A percentile compares a stretch with the other conserved stretches of the same genome.
Conservation (phyloP, 2,888 invertebrate genomes). For the Pristionchus fissidentatus region DNA sequence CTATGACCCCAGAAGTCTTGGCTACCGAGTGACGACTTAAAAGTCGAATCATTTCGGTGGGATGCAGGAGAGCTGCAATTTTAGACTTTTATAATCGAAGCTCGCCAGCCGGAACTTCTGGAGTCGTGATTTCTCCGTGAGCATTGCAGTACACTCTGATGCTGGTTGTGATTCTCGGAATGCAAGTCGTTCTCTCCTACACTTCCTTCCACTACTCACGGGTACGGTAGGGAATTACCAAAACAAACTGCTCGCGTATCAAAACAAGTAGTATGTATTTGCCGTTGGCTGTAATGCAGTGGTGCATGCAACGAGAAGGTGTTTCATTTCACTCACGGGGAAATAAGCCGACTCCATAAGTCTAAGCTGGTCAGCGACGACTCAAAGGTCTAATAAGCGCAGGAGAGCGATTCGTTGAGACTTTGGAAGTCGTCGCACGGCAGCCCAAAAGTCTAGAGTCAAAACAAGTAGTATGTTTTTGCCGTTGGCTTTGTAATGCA, state of each 20-base stretch:
- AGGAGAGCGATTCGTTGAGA: not conserved
- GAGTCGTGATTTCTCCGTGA: no score
- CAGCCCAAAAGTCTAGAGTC: no score
- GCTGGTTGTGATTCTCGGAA: constrained; percentile 47
- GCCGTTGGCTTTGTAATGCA: not conserved
- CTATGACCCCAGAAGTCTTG: no score
- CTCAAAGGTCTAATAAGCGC: no score
- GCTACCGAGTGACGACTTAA: no score
- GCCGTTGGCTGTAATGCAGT: not conserved
- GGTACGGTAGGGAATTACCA: not conserved
- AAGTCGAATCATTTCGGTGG: no score
- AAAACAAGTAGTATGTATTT: not conserved
- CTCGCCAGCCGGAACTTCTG: not conserved
- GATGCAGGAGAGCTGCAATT: no score
- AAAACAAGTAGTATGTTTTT: not conserved
- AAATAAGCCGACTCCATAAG: constrained; percentile 3
- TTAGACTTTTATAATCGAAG: not conserved
- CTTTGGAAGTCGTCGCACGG: not conserved
- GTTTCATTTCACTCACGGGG: not conserved
- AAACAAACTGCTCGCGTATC: not conserved
- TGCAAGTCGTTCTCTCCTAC: constrained; percentile 49
- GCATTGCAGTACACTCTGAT: constrained; percentile 48
- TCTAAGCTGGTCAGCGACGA: no score
- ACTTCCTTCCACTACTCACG: constrained; percentile 46
- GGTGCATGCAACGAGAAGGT: not conserved